phyloP scores from a whole-genome alignment of 2,888 invertebrate species.

The Platynereis dumerilii region DNA sequence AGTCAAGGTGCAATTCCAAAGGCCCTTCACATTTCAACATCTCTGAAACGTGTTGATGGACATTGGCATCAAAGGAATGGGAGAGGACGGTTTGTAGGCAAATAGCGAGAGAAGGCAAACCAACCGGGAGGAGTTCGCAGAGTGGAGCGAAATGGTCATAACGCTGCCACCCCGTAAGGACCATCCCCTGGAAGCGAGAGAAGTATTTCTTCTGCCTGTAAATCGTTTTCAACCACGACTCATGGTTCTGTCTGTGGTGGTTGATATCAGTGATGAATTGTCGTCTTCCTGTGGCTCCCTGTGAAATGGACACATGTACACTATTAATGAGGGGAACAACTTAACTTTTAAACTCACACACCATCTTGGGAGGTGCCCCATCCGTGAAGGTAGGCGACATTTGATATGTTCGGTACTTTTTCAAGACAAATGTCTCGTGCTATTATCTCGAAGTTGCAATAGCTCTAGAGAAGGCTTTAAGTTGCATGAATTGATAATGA shows the following conservation, averaged over 20 bases:
- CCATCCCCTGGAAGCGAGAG: constrained; percentile 60
- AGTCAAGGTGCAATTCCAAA: constrained; percentile 49
- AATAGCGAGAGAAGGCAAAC: constrained; percentile 60
- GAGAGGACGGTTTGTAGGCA: constrained; percentile 33
- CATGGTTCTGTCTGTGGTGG: constrained; percentile 75
- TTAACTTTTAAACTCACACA: too few relatives aligned
- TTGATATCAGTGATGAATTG: constrained; percentile 74
- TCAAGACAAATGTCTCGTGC: too few relatives aligned
- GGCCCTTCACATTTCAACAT: constrained; percentile 46
- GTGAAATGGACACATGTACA: too few relatives aligned
- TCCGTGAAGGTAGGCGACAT: too few relatives aligned
- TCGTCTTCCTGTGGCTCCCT: constrained; percentile 77
- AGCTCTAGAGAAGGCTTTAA: too few relatives aligned
- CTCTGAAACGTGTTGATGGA: constrained; percentile 43
- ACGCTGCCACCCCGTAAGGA: constrained; percentile 65
- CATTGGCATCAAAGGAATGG: constrained; percentile 41
- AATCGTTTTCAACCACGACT: constrained; percentile 71
- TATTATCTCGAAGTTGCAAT: too few relatives aligned
- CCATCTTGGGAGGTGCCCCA: too few relatives aligned
- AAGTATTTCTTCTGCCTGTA: constrained; percentile 40
- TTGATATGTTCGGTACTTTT: too few relatives aligned
- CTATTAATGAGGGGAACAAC: too few relatives aligned
- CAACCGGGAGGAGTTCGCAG: constrained; percentile 65
- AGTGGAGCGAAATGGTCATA: constrained; percentile 64
- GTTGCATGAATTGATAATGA: too few relatives aligned